These are phyloP conservation scores for Cyphomyrus plagiostoma DNA, from an alignment of 2,113 vertebrate genomes.

Conservation along the genomic window DNA sequence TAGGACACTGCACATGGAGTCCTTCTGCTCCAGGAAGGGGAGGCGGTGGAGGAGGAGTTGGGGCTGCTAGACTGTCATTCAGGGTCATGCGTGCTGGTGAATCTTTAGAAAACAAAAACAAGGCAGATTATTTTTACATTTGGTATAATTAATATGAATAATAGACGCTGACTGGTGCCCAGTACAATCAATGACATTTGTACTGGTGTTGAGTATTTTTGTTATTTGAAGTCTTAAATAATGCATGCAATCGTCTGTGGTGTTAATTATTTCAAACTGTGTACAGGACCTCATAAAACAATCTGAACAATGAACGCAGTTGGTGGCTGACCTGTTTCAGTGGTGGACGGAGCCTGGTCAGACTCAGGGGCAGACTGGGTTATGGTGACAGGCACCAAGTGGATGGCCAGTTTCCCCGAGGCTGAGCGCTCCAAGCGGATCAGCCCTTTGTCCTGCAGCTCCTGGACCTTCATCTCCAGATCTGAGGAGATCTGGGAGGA, in stretches of 20 bases:
- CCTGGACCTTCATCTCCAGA: slow-evolving; percentile 73
- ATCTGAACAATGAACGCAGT: background rate
- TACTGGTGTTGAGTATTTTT: background rate
- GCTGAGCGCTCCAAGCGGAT: slow-evolving; percentile 69
- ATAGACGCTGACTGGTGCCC: background rate
- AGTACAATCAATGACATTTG: background rate
- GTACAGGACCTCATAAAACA: background rate
- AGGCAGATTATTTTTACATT: background rate
- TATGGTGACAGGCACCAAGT: slow-evolving; percentile 70
- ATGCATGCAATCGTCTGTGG: background rate
- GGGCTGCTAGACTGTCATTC: slow-evolving; percentile 1
- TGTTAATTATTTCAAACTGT: background rate
- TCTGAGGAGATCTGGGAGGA: slow-evolving; percentile 43
- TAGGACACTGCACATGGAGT: background rate
- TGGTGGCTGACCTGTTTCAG: slow-evolving; percentile 29
- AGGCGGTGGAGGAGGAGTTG: slow-evolving; percentile 29
- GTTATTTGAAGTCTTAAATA: background rate
- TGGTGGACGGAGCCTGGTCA: background rate
- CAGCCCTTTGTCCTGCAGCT: slow-evolving; percentile 81
- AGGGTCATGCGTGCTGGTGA: background rate
- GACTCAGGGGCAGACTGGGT: slow-evolving; percentile 40
- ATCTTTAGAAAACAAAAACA: slow-evolving; percentile 5
- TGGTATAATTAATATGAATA: background rate
- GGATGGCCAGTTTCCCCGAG: slow-evolving; percentile 69
- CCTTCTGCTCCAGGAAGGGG: slow-evolving; percentile 21